Evolutionary conservation across 2,113 vertebrate genomes (phyloP).

Genomic region (Strigops habroptila): DNA sequence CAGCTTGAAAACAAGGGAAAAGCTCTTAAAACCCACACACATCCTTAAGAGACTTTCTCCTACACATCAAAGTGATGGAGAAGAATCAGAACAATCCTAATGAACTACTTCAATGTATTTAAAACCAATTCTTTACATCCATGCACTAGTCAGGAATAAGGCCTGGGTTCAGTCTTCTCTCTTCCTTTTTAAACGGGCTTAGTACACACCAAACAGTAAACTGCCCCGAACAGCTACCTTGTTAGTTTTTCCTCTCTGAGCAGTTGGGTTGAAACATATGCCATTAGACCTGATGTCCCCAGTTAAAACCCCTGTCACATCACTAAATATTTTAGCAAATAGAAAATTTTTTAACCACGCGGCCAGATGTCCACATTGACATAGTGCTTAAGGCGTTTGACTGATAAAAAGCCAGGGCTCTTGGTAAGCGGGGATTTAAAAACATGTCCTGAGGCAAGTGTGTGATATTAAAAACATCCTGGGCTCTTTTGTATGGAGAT

Average conservation of each 20-base stretch:
- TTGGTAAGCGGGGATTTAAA: conserved; percentile 92
- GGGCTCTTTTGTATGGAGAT: conserved; percentile 91
- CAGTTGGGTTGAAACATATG: conserved; percentile 19
- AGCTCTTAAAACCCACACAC: not conserved
- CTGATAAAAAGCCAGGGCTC: conserved; percentile 92
- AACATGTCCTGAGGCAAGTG: conserved; percentile 90
- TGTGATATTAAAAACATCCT: conserved; percentile 94
- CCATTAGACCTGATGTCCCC: conserved; percentile 37
- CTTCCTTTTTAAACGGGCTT: not conserved
- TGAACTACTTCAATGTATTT: not conserved
- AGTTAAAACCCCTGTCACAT: conserved; percentile 65
- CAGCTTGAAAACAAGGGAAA: not conserved
- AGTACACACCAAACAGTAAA: not conserved
- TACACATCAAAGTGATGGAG: not conserved
- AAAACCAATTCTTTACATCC: not conserved
- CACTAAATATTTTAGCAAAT: conserved; percentile 82
- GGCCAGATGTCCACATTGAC: conserved; percentile 98
- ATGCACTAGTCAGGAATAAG: not conserved
- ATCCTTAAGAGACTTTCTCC: not conserved
- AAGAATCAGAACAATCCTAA: not conserved
- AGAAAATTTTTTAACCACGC: conserved; percentile 74
- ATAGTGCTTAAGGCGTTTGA: conserved; percentile 93
- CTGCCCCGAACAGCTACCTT: not conserved
- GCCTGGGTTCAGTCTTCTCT: not conserved
- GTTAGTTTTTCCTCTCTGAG: not conserved